A percentile compares a stretch with the other conserved stretches of the same genome.
Conservation (phyloP, 1,140 invertebrate species). For the Cyrtorhinus lividipennis region DNA sequence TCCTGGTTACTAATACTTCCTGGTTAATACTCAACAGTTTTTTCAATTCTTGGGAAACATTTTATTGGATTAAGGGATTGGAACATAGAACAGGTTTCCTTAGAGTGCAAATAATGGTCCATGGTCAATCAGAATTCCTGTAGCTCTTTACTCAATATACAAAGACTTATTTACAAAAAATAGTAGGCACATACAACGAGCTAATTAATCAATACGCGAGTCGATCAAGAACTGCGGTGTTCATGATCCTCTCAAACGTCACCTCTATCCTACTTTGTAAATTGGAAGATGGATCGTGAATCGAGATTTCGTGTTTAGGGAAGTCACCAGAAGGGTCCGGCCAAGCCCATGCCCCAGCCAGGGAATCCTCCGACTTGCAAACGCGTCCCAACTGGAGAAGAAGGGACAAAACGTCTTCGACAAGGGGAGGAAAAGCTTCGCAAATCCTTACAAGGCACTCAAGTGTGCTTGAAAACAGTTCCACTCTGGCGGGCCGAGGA, state of each 20-base stretch:
- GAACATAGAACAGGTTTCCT: too few relatives aligned
- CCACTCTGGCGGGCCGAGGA: conserved; percentile 56
- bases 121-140: too few relatives aligned
- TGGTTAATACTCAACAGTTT: too few relatives aligned
- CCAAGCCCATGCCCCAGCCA: conserved; percentile 32
- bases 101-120: too few relatives aligned
- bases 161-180: too few relatives aligned
- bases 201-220: neutral
- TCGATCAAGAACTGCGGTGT: neutral
- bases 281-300: neutral
- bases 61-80: too few relatives aligned
- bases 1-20: too few relatives aligned
- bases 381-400: conserved; percentile 74
- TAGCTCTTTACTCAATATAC: too few relatives aligned
- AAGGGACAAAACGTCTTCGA: conserved; percentile 74
- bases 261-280: neutral
- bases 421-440: conserved; percentile 79
- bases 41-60: too few relatives aligned
- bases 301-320: neutral
- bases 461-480: conserved; percentile 67
- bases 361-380: conserved; percentile 64
- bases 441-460: conserved; percentile 75
- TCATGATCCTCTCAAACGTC: neutral
- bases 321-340: neutral
- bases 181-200: too few relatives aligned